These are phyloP conservation scores for Oryzias melastigma DNA, from an alignment of 2,113 vertebrate genomes.

Conservation along the genomic window DNA sequence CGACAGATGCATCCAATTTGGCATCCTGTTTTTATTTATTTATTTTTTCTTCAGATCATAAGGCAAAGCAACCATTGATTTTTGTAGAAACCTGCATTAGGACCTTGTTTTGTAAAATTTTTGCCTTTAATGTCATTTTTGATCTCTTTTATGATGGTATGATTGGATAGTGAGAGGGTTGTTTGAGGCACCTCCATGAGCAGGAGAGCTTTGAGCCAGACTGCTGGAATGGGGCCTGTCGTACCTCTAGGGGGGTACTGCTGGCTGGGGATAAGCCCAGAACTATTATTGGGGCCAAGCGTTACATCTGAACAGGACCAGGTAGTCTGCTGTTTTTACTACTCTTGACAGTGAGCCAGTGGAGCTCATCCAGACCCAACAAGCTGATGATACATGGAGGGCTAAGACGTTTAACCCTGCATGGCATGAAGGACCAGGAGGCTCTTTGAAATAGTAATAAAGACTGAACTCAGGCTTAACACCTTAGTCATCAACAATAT, in stretches of 20 bases:
- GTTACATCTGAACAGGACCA: slow-evolving; percentile 59
- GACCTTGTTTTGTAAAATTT: no score
- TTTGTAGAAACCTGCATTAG: no score
- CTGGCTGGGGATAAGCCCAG: slow-evolving; percentile 37
- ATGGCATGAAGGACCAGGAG: no score
- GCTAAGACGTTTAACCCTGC: slow-evolving; percentile 13
- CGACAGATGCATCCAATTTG: no score
- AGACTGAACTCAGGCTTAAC: no score
- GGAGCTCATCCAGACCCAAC: slow-evolving; percentile 44
- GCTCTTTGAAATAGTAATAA: no score
- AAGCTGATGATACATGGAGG: slow-evolving; percentile 46
- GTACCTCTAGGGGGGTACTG: slow-evolving; percentile 14
- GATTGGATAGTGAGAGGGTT: slow-evolving; percentile 36
- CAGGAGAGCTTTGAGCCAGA: slow-evolving; percentile 15
- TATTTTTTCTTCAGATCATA: no score
- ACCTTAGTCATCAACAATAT: no score
- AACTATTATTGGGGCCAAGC: slow-evolving; percentile 40
- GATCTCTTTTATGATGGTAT: neutral
- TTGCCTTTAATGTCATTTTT: no score
- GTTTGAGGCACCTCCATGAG: slow-evolving; percentile 17
- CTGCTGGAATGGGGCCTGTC: slow-evolving; percentile 4
- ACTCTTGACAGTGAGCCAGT: slow-evolving; percentile 53
- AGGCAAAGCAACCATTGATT: no score
- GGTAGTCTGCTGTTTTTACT: slow-evolving; percentile 62
- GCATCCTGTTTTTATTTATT: no score